phyloP scores from a whole-genome alignment of 2,113 vertebrate species.

The Capreolus pygargus region DNA sequence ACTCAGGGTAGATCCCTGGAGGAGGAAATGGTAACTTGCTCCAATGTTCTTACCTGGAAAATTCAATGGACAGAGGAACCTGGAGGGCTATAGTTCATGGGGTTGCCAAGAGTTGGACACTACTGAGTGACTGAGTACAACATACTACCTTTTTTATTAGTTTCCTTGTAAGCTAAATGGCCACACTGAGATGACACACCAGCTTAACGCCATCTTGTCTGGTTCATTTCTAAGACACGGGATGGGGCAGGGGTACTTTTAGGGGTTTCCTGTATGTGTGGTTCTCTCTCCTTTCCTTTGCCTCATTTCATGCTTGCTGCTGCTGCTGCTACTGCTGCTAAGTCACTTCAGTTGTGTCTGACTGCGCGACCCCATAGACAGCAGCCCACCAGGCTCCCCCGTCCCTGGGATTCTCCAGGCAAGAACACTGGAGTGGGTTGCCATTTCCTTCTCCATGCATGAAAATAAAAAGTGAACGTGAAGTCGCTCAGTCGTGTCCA shows the following conservation, averaged over 20 bases:
- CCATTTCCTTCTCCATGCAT: no score
- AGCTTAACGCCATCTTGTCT: neutral
- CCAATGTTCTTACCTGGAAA: neutral
- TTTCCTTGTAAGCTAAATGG: neutral
- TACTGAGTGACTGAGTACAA: neutral
- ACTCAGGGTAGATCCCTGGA: neutral
- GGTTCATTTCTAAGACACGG: neutral
- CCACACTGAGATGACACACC: neutral
- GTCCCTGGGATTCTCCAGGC: no score
- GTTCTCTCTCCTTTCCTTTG: neutral
- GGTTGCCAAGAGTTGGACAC: neutral
- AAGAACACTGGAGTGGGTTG: no score
- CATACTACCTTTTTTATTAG: neutral
- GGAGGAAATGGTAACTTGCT: neutral
- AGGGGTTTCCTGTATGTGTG: neutral
- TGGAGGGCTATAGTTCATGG: neutral
- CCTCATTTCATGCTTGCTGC: neutral
- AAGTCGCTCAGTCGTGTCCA: no score
- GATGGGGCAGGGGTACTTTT: accelerated
- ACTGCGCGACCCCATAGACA: no score
- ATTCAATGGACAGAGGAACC: neutral
- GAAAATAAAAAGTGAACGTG: no score
- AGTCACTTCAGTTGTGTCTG: no score
- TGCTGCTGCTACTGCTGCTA: no score
- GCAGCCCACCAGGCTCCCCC: no score